A percentile compares a stretch with the other conserved stretches of the same genome.
phyloP scores from a whole-genome alignment of 1,140 invertebrate genomes.

The Drosophila tsacasi region DNA sequence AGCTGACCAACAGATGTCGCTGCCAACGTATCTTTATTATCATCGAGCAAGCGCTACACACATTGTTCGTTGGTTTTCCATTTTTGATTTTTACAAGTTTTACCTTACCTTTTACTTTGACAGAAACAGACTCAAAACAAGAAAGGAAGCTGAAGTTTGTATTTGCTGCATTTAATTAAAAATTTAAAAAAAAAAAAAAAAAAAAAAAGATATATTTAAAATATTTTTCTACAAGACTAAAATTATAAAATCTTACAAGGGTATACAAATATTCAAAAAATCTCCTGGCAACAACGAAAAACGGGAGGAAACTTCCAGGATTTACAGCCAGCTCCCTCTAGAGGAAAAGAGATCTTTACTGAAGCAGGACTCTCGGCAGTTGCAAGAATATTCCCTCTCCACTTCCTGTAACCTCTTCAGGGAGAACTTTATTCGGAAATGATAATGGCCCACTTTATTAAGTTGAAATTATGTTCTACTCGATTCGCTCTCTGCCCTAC shows the following conservation, averaged over 20 bases:
- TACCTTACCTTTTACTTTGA: not conserved
- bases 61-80: constrained; percentile 7
- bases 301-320: not conserved
- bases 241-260: too few relatives aligned
- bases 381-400: not conserved
- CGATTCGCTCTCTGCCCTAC: not conserved
- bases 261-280: not conserved
- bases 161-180: too few relatives aligned
- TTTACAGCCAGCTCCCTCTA: not conserved
- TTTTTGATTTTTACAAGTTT: constrained; percentile 16
- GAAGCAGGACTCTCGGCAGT: not conserved
- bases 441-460: constrained; percentile 39
- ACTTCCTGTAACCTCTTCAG: not conserved
- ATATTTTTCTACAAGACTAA: too few relatives aligned
- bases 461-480: constrained; percentile 8
- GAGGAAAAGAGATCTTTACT: not conserved
- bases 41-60: too few relatives aligned
- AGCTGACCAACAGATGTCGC: too few relatives aligned
- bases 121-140: not conserved
- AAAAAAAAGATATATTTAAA: too few relatives aligned
- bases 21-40: too few relatives aligned
- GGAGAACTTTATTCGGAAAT: constrained; percentile 25
- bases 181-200: too few relatives aligned
- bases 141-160: too few relatives aligned
- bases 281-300: not conserved